Evolutionary conservation across 2,113 vertebrate species (phyloP).

Genomic region (Otus sunia): DNA sequence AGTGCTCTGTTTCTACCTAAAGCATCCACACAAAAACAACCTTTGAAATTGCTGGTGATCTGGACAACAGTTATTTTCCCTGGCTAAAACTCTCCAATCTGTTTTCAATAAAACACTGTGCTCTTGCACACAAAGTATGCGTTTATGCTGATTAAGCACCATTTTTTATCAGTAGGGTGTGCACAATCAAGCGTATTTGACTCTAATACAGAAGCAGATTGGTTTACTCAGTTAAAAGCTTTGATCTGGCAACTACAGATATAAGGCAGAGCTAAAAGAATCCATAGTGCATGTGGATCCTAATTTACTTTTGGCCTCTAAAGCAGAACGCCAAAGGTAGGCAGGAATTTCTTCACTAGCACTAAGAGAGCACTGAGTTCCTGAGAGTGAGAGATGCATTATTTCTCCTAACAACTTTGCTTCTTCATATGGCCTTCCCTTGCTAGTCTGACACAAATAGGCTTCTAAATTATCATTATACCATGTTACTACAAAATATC

Average conservation of each 20-base stretch:
- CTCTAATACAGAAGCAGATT: not conserved
- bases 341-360: not conserved
- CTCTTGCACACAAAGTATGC: not conserved
- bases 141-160: not conserved
- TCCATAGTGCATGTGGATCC: not conserved
- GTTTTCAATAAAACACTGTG: not conserved
- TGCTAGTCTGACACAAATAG: not conserved
- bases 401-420: not conserved
- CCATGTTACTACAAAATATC: not conserved
- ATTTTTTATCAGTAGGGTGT: not conserved
- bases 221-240: slow-evolving; percentile 31
- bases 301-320: not conserved
- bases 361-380: not conserved
- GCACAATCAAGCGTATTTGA: not conserved
- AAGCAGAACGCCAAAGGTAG: not conserved
- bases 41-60: not conserved
- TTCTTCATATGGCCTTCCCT: not conserved
- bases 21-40: not conserved
- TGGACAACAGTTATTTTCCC: not conserved
- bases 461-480: not conserved
- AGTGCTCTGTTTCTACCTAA: not conserved
- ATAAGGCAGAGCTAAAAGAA: not conserved
- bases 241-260: not conserved
- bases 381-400: not conserved
- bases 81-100: not conserved